Percentiles rank a stretch among this genome's conserved stretches.
Evolutionary conservation across 37 sponge, comb jelly and placozoan genomes (phyloP).

Genomic region (Aplysina aerophoba): DNA sequence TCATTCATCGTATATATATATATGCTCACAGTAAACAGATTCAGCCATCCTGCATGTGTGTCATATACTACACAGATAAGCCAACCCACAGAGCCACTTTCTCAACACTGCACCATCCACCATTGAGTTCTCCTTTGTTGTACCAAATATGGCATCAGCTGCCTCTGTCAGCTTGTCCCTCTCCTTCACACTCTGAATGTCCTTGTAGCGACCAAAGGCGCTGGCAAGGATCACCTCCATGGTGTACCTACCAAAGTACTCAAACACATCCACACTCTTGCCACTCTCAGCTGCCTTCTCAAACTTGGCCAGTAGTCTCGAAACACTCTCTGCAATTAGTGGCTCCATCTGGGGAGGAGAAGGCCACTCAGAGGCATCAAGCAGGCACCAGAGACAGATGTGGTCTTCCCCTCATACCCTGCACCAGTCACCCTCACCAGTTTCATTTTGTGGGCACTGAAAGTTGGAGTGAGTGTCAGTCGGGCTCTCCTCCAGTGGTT

Average conservation of each 20-base stretch:
- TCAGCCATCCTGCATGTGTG: no score
- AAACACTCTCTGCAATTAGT: slow-evolving; percentile 48
- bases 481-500: slow-evolving; percentile 57
- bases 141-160: slow-evolving; percentile 4
- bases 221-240: slow-evolving; percentile 33
- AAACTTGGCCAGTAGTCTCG: slow-evolving; percentile 35
- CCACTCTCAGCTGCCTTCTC: slow-evolving; percentile 34
- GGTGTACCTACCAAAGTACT: slow-evolving; percentile 17
- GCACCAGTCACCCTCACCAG: slow-evolving; percentile 19
- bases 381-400: no score
- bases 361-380: neutral
- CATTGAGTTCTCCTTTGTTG: neutral
- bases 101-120: neutral
- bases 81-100: slow-evolving; percentile 4
- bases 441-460: slow-evolving; percentile 67
- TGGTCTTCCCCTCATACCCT: no score
- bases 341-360: slow-evolving; percentile 59
- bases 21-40: no score
- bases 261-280: slow-evolving; percentile 49
- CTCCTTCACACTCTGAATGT: slow-evolving; percentile 24
- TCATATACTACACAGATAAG: no score
- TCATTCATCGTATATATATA: no score
- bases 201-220: slow-evolving; percentile 31
- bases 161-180: slow-evolving; percentile 51
- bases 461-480: slow-evolving; percentile 63